Evolutionary conservation across 2,113 vertebrate species (phyloP), one percentile per base, ranked within the genome.

Genomic region (Aphelocoma coerulescens): DNA sequence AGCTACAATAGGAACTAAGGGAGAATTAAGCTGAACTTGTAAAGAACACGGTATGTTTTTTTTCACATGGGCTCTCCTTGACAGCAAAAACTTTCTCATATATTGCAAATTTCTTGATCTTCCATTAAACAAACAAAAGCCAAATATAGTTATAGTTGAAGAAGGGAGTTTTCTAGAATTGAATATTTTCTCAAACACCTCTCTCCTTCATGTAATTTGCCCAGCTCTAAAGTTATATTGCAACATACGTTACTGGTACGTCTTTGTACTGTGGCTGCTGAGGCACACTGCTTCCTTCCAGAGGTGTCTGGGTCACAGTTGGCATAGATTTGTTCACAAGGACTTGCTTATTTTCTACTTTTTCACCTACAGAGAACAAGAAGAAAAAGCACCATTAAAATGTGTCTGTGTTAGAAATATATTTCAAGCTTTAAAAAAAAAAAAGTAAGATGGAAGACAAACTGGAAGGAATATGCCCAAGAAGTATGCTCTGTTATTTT

Each of bases 291-390:
- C 98, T 99, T 97, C 99, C 99, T 98, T 99, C 99, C 98, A 99
- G 97, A 95, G 99, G 99, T 1, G 98, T 99, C 97, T 99, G 99
- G 33, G 99, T 99, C 91, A 99, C 98, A 16, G 99, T 99, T 85
- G 99, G 99, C 99, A 99, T 99, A 17, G 99, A 99, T 89, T 99
- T 99, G 92, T 99, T 99, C 67, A 99, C 99, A 79, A 99, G 97
- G 77, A 99, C 99, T 97, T 99, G 99, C 66, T 99, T 99, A 96
- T 99, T 99, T 97, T 99, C 99, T 55, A 99, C 99, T 91, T 98
- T 99, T 97, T 99, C 99, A 95, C 99, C 99, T 99, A 96, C 22
- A 48, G 54, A 94, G 26, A 84, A 78, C 27, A 89, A 81, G 43
- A 13, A 22, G 39, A 48, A 86, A 77, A 89, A 85, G 21, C n/a